Conservation (phyloP, 1,140 invertebrate genomes). For the Macrobrachium nipponense region DNA sequence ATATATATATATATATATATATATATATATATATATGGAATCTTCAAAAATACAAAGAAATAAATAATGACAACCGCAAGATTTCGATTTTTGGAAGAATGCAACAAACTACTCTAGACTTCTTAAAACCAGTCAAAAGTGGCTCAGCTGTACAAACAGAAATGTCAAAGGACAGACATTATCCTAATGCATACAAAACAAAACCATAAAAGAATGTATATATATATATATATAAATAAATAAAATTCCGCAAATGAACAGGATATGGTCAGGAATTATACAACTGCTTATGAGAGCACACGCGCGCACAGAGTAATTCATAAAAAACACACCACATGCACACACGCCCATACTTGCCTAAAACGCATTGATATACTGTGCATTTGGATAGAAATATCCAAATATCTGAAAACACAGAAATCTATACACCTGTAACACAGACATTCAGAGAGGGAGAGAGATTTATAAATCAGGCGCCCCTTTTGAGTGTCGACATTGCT, state of each 20-base stretch:
- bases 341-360: too few relatives aligned
- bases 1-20: slow-evolving; percentile 34
- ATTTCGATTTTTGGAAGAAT: background rate
- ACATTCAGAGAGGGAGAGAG: slow-evolving; percentile 4
- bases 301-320: background rate
- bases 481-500: background rate
- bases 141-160: too few relatives aligned
- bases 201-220: too few relatives aligned
- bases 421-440: slow-evolving; percentile 8
- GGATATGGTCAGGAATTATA: too few relatives aligned
- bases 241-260: too few relatives aligned
- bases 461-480: background rate
- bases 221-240: too few relatives aligned
- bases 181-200: too few relatives aligned
- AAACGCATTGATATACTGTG: background rate
- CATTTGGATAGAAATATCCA: background rate
- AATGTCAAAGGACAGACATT: too few relatives aligned
- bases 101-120: background rate
- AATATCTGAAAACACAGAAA: background rate
- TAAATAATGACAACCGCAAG: background rate
- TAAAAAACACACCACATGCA: background rate
- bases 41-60: background rate
- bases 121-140: background rate
- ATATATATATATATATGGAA: slow-evolving; percentile 28
- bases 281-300: too few relatives aligned